A percentile compares a stretch with the other conserved stretches of the same genome.
Evolutionary conservation across 2,113 vertebrate species (phyloP).

Genomic region (Lota lota): DNA sequence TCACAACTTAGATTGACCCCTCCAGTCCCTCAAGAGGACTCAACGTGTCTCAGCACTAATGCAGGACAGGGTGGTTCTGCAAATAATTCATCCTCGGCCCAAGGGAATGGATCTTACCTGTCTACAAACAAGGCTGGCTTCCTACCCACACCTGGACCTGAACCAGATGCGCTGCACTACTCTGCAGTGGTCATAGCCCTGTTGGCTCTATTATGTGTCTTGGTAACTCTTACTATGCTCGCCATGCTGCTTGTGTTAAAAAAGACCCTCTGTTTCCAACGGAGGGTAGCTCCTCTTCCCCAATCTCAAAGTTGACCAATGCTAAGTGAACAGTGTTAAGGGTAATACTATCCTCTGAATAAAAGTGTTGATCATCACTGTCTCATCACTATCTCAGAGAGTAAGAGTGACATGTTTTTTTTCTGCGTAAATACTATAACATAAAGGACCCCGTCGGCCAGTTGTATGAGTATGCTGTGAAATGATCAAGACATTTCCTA

Average conservation of each 20-base stretch:
- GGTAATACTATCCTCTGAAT: too few relatives aligned
- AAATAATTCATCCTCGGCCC: constrained; percentile 28
- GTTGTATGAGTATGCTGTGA: too few relatives aligned
- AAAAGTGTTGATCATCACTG: too few relatives aligned
- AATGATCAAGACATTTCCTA: too few relatives aligned
- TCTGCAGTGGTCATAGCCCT: constrained; percentile 50
- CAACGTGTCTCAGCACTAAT: constrained; percentile 44
- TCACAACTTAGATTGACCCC: constrained; percentile 30
- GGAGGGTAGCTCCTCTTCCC: constrained; percentile 65
- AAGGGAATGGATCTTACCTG: constrained; percentile 19
- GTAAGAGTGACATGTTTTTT: too few relatives aligned
- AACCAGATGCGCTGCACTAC: background rate
- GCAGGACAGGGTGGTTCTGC: constrained; percentile 19
- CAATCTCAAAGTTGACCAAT: constrained; percentile 16
- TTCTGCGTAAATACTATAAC: too few relatives aligned
- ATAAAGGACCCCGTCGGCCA: too few relatives aligned
- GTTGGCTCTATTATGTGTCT: constrained; percentile 59
- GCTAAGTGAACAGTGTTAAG: too few relatives aligned
- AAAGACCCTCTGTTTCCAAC: constrained; percentile 50
- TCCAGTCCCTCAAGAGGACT: constrained; percentile 19
- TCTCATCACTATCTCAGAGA: too few relatives aligned
- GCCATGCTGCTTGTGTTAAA: constrained; percentile 58
- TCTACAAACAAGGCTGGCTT: constrained; percentile 40
- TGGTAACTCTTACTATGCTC: constrained; percentile 58
- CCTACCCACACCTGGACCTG: constrained; percentile 26